Evolutionary conservation across 2,888 invertebrate species (phyloP).

Genomic region (Amitus sp.): DNA sequence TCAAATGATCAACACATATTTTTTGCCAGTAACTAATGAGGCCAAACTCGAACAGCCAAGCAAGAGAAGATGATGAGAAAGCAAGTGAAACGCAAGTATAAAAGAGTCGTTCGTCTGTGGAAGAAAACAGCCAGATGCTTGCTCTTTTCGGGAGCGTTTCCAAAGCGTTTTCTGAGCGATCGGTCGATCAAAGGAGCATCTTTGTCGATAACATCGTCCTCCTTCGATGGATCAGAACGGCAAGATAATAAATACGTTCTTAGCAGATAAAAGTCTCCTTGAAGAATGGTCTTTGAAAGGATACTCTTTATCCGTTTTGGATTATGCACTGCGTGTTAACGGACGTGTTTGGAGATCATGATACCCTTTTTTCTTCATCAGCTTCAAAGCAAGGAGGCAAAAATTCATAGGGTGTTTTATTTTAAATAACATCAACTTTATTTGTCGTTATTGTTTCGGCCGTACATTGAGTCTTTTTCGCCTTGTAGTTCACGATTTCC

Average conservation of each 20-base stretch:
- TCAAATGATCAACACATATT: too few species aligned
- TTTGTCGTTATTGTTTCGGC: conserved; percentile 55
- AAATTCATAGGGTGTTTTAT: conserved; percentile 28
- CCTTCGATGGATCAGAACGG: conserved; percentile 8
- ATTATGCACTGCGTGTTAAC: conserved; percentile 44
- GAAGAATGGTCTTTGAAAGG: conserved; percentile 41
- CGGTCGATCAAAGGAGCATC: conserved; percentile 45
- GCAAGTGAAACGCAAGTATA: conserved; percentile 48
- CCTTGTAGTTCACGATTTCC: too few species aligned
- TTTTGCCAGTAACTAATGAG: too few species aligned
- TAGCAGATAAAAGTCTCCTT: conserved; percentile 29
- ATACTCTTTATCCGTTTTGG: conserved; percentile 44
- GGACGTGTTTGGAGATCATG: conserved; percentile 49
- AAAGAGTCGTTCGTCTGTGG: conserved; percentile 49
- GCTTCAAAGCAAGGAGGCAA: background rate
- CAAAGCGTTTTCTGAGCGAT: too few species aligned
- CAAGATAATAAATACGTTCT: too few species aligned
- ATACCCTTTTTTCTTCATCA: conserved; percentile 29
- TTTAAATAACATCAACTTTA: conserved; percentile 63
- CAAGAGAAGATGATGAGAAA: conserved; percentile 30
- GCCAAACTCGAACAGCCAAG: background rate
- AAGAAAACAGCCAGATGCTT: conserved; percentile 55
- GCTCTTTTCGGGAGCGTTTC: too few species aligned
- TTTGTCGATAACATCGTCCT: conserved; percentile 34
- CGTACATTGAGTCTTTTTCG: conserved; percentile 52